phyloP scores from a whole-genome alignment of 2,113 vertebrate genomes.

The Paramormyrops kingsleyae region DNA sequence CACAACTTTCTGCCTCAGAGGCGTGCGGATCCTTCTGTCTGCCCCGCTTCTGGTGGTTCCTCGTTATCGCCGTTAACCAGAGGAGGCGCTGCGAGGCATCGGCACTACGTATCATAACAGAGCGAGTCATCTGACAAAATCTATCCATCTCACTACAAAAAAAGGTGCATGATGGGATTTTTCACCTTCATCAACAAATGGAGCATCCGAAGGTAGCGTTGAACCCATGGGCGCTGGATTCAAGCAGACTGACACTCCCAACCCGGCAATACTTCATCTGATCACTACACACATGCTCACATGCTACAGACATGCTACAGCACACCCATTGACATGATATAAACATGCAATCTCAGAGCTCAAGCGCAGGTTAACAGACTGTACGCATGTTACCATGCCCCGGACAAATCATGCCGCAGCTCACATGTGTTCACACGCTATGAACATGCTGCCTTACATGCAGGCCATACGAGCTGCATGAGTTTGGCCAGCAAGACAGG shows the following conservation, averaged over 20 bases:
- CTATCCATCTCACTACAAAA: not conserved
- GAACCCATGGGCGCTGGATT: not conserved
- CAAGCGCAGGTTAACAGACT: not conserved
- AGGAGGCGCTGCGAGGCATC: not conserved
- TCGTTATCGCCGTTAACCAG: not conserved
- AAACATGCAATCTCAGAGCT: not conserved
- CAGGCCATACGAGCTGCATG: not conserved
- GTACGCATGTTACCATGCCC: not conserved
- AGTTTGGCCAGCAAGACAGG: not conserved
- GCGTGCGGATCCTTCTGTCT: constrained; percentile 20
- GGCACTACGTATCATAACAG: not conserved
- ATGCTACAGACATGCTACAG: not conserved
- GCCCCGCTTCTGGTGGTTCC: not conserved
- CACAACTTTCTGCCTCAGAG: constrained; percentile 42
- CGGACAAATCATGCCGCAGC: not conserved
- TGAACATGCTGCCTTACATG: not conserved
- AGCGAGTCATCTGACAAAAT: not conserved
- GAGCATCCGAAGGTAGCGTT: not conserved
- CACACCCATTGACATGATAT: not conserved
- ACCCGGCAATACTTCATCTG: not conserved
- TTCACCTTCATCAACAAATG: not conserved
- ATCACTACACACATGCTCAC: not conserved
- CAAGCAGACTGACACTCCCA: not conserved
- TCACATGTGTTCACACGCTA: not conserved
- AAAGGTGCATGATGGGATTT: not conserved